Evolutionary conservation across 2,888 invertebrate genomes (phyloP).

Genomic region (Dermolepida albohirtum): DNA sequence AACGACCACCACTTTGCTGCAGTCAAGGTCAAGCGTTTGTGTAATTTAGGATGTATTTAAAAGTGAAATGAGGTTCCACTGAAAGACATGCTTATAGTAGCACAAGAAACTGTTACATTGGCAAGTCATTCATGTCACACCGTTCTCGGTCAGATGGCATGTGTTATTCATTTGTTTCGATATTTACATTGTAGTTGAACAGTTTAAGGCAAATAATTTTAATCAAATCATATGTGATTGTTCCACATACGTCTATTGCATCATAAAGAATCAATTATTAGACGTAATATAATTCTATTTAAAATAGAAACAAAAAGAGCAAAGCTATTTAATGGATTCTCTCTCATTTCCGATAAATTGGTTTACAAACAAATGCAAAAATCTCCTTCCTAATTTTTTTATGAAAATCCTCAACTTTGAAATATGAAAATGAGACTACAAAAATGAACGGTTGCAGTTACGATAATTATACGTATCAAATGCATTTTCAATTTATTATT

Average conservation of each 20-base stretch:
- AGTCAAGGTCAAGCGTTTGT: conserved; percentile 25
- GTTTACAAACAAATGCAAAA: too few relatives aligned
- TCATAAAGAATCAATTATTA: too few relatives aligned
- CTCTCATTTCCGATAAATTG: too few relatives aligned
- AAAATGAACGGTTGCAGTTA: too few relatives aligned
- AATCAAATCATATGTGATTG: neutral
- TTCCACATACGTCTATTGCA: neutral
- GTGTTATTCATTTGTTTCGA: neutral
- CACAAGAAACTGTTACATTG: conserved; percentile 31
- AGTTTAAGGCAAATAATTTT: neutral
- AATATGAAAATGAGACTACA: too few relatives aligned
- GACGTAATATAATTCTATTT: too few relatives aligned
- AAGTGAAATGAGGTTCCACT: conserved; percentile 27
- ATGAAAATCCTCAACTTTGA: too few relatives aligned
- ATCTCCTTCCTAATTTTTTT: too few relatives aligned
- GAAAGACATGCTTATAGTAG: conserved; percentile 15
- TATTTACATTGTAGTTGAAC: conserved; percentile 8
- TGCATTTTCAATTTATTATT: too few relatives aligned
- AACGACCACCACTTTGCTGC: neutral
- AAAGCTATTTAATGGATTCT: too few relatives aligned
- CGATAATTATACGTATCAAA: too few relatives aligned
- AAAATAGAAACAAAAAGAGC: too few relatives aligned
- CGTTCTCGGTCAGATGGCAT: neutral
- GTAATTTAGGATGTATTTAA: conserved; percentile 24
- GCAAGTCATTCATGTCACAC: conserved; percentile 19